A percentile compares a stretch with the other conserved stretches of the same genome.
Conservation (phyloP, 2,797 vertebrate genomes). For the Cyprinella venusta region DNA sequence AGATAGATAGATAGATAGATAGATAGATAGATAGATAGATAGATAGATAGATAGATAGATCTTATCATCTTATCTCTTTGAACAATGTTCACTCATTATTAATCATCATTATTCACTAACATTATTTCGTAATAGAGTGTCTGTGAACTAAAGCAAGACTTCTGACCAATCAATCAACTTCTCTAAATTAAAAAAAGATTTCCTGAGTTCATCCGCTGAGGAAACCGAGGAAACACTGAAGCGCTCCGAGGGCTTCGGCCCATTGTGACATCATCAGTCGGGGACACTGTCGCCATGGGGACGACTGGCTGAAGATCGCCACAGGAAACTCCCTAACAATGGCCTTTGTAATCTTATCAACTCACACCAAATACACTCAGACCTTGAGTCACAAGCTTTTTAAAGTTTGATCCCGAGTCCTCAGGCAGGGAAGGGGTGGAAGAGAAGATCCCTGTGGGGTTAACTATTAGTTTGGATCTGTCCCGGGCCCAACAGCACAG, state of each 20-base stretch:
- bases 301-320: conserved; percentile 48
- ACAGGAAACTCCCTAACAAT: conserved; percentile 74
- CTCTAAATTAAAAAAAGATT: neutral
- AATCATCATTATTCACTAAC: no score
- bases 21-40: neutral
- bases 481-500: conserved; percentile 8
- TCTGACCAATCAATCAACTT: neutral
- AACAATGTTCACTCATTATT: neutral
- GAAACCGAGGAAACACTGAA: conserved; percentile 61
- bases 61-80: neutral
- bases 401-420: neutral
- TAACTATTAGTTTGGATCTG: conserved; percentile 28
- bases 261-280: conserved; percentile 53
- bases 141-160: neutral
- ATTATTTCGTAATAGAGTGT: neutral
- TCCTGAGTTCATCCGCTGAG: conserved; percentile 66
- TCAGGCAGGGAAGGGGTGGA: conserved; percentile 1
- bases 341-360: conserved; percentile 42
- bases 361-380: conserved; percentile 17
- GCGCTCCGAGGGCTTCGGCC: neutral
- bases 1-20: neutral
- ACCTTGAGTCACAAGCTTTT: conserved; percentile 10
- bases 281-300: conserved; percentile 65
- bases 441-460: conserved; percentile 32
- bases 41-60: neutral